These are phyloP conservation scores for Dynastes grantii DNA, from an alignment of 2,888 invertebrate species.

Conservation along the genomic window DNA sequence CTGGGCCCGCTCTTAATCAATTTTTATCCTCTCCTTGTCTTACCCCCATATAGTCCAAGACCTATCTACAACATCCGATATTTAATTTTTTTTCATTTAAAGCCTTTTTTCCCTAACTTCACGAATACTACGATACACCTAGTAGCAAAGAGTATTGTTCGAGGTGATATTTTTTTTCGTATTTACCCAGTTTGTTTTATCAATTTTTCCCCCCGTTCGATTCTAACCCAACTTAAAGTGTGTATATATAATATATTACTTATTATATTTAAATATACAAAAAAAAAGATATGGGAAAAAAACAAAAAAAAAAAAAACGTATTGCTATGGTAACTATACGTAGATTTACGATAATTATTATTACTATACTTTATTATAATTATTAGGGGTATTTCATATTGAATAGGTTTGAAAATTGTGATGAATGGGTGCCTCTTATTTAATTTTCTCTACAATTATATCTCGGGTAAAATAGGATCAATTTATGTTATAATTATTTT, in stretches of 20 bases:
- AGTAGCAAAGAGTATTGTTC: too few species aligned
- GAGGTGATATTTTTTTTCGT: not conserved
- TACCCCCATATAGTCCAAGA: not conserved
- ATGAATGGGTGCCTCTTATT: conserved; percentile 28
- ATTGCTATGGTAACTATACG: conserved; percentile 29
- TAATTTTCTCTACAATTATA: not conserved
- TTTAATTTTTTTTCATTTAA: not conserved
- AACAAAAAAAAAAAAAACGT: conserved; percentile 11
- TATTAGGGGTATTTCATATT: conserved; percentile 24
- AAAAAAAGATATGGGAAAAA: not conserved
- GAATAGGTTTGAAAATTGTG: conserved; percentile 43
- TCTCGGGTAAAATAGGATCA: conserved; percentile 5
- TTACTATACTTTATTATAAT: conserved; percentile 30
- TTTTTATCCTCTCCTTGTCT: not conserved
- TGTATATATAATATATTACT: conserved; percentile 23
- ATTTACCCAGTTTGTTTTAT: not conserved
- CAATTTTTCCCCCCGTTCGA: not conserved
- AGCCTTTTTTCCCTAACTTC: too few species aligned
- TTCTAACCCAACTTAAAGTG: not conserved
- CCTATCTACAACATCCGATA: not conserved
- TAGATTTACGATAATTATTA: conserved; percentile 4
- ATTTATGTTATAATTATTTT: conserved; percentile 12
- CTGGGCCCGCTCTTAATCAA: conserved; percentile 70
- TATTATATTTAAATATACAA: conserved; percentile 13
- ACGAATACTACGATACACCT: too few species aligned